Evolutionary conservation across 2,113 vertebrate species (phyloP), one percentile per base, ranked within the genome.

Genomic region (Condylura cristata): DNA sequence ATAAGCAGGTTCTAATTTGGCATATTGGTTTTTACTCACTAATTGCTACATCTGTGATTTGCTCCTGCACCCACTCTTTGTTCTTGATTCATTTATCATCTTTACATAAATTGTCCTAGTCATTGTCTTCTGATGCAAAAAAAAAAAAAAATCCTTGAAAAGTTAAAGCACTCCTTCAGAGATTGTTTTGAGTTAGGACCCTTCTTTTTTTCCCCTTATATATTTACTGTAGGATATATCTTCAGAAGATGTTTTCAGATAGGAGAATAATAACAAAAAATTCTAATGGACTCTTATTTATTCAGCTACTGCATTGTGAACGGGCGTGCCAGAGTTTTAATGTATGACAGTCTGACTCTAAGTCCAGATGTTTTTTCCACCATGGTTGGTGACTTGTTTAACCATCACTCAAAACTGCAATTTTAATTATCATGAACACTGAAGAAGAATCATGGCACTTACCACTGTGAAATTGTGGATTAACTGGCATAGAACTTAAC

Each of bases 91-190:
- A 6, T 44, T 94, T 95, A 83, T 84, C 58, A 87, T 75, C 94
- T 89, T 96, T 93, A 61, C 46, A 81, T 95, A 92, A 95, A 56
- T 89, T 60, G 4, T 86, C 86, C 74, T 70, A 78, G 20, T 93
- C 81, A 66, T 86, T 96, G 22, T 93, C 89, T 78, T 94, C 81
- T 68, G 89, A 92, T 93, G 61, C 70, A 84, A 79, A 95, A 80
- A 46, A 68, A 78, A 68, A 78, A 41, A 71, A 71, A 39, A 70
- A 5, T 66, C 65, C n/a, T 58, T 72, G 32, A 44, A n/a, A 26
- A 92, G 48, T 80, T 63, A 82, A 61, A 65, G 48, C 32, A 37
- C 2, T 53, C 56, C 78, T 51, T 48, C 68, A 46, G 18, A 85
- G 11, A 72, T 82, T 91, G n/a, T 92, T 5, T 10, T 83, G 12